Percentiles rank a stretch among this genome's conserved stretches.
phyloP scores from a whole-genome alignment of 1,140 invertebrate species.

The Hormaphis cornu region DNA sequence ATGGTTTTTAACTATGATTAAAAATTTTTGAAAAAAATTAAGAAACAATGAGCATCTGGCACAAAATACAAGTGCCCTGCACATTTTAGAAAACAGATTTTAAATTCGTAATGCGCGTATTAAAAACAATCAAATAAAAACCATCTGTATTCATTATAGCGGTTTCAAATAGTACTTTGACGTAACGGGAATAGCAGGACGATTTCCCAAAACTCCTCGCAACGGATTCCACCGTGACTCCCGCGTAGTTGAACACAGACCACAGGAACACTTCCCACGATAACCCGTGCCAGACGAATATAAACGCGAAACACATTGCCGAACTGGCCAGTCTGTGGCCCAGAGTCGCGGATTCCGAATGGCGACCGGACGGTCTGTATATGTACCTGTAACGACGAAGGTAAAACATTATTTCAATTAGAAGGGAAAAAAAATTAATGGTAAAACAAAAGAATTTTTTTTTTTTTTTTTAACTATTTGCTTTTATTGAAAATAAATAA shows the following conservation, averaged over 20 bases:
- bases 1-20: too few relatives aligned
- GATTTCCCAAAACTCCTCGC: conserved; percentile 13
- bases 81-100: too few relatives aligned
- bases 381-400: conserved; percentile 15
- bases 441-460: background rate
- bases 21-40: too few relatives aligned
- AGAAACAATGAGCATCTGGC: too few relatives aligned
- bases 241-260: conserved; percentile 25
- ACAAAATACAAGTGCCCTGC: too few relatives aligned
- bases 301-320: conserved; percentile 33
- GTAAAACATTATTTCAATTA: too few relatives aligned
- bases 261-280: conserved; percentile 31
- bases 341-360: background rate
- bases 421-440: too few relatives aligned
- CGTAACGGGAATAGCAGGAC: background rate
- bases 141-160: background rate
- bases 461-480: too few relatives aligned
- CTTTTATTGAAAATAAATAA: too few relatives aligned
- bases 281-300: conserved; percentile 34
- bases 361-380: conserved; percentile 13
- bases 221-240: conserved; percentile 23
- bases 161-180: conserved; percentile 22
- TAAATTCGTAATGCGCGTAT: too few relatives aligned
- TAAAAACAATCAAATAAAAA: too few relatives aligned
- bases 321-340: background rate